Evolutionary conservation across 2,888 invertebrate species (phyloP), one percentile per base, ranked within the genome.

Genomic region (Amaurobius ferox): DNA sequence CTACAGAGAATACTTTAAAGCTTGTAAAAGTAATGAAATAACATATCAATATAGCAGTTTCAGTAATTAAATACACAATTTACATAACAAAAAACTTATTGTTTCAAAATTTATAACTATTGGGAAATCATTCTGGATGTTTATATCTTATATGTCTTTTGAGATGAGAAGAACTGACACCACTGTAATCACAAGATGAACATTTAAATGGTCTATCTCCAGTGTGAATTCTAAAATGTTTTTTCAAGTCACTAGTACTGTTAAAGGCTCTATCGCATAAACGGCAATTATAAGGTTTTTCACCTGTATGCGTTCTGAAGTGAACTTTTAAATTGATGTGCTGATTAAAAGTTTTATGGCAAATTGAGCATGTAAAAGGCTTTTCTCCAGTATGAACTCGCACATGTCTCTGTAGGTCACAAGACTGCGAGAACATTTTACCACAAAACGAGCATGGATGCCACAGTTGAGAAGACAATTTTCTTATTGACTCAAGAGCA

Each of bases 241-340:
- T 55, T 23, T 55, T 55, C 11, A 55, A 55, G 23, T 55, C 55
- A 55, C 55, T 55, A 23, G 55, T 16, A 23, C 55, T 55, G 23
- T 55, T 55, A 55, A 55, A 55, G 16, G 23, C 55, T 55, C 55
- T 19, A 23, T 11, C 16, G 11, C 55, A 55, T 23, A 55, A 19
- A 23, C 3, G 19, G 23, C 55, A 55, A 2, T 3, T 23, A 55
- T 55, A 55, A 3, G 55, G 55, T 23, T 55, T 55, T 23, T 55
- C 55, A 55, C 55, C 55, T 23, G 55, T 55, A 23, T 55, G 55
- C 19, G 55, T 55, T 55, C 55, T 55, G 23, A 55, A 55, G 16
- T 55, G 55, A 23, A 55, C 55, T 23, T 55, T 55, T 55, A 55
- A 55, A 55, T 55, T 55, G 23, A 55, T 55, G 19, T 55, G 55